phyloP scores from a whole-genome alignment of 30 jellyfish, hydroid and myxozoan genomes.

The Aurelia aurita region DNA sequence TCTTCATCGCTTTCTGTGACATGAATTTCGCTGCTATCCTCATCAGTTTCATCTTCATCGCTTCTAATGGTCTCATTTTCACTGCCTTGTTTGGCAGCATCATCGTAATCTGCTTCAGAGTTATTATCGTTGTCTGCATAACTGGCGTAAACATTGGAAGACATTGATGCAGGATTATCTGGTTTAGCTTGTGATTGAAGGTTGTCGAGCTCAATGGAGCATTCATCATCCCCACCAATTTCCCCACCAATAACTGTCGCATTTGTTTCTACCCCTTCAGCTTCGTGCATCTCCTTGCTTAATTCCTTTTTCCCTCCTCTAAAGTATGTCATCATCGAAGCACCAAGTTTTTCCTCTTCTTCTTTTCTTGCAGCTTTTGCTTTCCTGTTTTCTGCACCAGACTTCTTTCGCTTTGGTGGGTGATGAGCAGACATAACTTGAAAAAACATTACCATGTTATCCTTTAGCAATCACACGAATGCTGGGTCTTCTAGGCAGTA shows the following conservation, averaged over 20 bases:
- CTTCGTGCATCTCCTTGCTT: slow-evolving; percentile 18
- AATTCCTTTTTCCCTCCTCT: slow-evolving; percentile 15
- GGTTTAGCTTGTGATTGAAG: not conserved
- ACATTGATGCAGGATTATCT: slow-evolving; percentile 17
- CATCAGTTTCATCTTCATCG: slow-evolving; percentile 1
- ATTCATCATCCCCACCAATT: too few species aligned
- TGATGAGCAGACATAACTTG: slow-evolving; percentile 8
- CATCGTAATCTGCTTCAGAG: not conserved
- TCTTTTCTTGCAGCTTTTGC: not conserved
- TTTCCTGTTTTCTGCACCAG: slow-evolving; percentile 48
- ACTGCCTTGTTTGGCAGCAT: slow-evolving; percentile 6
- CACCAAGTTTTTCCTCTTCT: slow-evolving; percentile 36
- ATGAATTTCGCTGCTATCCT: too few species aligned
- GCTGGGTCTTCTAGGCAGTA: too few species aligned
- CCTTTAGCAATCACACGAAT: too few species aligned
- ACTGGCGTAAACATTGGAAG: not conserved
- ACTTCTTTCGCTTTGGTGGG: slow-evolving; percentile 50
- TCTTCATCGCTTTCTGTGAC: too few species aligned
- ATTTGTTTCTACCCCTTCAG: not conserved
- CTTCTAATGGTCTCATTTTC: slow-evolving; percentile 3
- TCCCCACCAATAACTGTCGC: not conserved
- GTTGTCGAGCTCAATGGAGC: not conserved
- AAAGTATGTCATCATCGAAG: too few species aligned
- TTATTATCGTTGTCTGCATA: not conserved
- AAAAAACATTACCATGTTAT: too few species aligned